Conservation (phyloP, 2,113 vertebrate genomes). For the Siniperca chuatsi region DNA sequence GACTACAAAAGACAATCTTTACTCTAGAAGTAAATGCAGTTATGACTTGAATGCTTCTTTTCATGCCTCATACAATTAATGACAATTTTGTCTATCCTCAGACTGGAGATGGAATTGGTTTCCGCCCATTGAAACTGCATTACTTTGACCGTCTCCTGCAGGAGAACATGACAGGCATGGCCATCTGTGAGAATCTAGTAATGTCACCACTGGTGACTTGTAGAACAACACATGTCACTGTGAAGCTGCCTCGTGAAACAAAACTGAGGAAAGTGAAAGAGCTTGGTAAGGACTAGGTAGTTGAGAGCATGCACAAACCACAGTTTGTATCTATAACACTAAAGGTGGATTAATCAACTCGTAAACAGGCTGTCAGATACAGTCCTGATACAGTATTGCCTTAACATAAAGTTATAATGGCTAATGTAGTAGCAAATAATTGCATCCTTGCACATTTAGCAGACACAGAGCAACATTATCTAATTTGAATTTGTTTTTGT, state of each 20-base stretch:
- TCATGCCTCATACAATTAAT: background rate
- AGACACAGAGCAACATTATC: too few species aligned
- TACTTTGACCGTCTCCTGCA: constrained; percentile 29
- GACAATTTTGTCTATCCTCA: background rate
- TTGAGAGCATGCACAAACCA: background rate
- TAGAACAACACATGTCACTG: background rate
- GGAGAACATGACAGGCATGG: background rate
- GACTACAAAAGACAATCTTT: too few species aligned
- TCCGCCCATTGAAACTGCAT: background rate
- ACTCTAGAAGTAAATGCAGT: background rate
- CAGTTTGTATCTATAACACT: too few species aligned
- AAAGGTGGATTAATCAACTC: too few species aligned
- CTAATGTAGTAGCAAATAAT: too few species aligned
- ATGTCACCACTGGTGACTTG: constrained; percentile 20
- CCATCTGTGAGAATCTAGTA: background rate
- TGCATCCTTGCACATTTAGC: too few species aligned
- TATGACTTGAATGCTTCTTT: background rate
- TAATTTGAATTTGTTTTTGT: too few species aligned
- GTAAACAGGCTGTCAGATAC: too few species aligned
- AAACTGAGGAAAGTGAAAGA: constrained; percentile 22
- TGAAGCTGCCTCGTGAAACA: constrained; percentile 22
- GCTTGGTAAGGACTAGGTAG: constrained; percentile 12
- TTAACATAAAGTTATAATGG: too few species aligned
- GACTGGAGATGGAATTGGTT: background rate
- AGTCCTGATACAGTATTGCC: too few species aligned